Evolutionary conservation across 2,888 invertebrate genomes (phyloP).

Genomic region (Campopleginae sp.): DNA sequence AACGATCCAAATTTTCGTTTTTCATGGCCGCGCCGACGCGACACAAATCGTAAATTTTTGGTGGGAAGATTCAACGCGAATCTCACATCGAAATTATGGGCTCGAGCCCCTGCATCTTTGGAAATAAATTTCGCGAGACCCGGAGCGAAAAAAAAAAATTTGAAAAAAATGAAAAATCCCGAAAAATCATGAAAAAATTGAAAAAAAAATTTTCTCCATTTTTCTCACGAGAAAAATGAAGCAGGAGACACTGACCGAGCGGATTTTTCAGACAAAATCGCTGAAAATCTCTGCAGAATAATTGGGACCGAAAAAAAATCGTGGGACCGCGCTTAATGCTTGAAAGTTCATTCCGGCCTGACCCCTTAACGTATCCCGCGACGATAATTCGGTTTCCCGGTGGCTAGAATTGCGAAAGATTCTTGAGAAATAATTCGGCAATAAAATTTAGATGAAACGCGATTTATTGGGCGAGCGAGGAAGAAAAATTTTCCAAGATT

Average conservation of each 20-base stretch:
- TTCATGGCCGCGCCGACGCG: neutral
- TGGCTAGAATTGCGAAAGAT: neutral
- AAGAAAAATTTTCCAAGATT: neutral
- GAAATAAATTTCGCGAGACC: slow-evolving; percentile 16
- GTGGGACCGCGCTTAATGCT: neutral
- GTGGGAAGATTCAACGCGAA: slow-evolving; percentile 27
- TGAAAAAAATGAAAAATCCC: no score
- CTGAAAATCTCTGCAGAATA: no score
- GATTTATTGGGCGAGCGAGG: neutral
- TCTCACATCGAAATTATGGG: slow-evolving; percentile 8
- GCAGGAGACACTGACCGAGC: no score
- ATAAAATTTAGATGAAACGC: neutral
- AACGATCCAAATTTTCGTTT: neutral
- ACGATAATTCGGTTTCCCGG: slow-evolving; percentile 19
- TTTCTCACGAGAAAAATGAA: no score
- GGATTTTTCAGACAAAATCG: no score
- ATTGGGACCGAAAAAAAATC: no score
- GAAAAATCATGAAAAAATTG: no score
- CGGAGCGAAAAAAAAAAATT: slow-evolving; percentile 25
- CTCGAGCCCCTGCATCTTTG: neutral
- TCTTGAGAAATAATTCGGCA: neutral
- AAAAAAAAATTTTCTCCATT: no score
- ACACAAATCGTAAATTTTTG: slow-evolving; percentile 40
- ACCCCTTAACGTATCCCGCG: neutral
- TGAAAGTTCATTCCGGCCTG: neutral